These are phyloP conservation scores for Parnassius glacialis DNA, from an alignment of 2,888 invertebrate genomes.

Conservation along the genomic window DNA sequence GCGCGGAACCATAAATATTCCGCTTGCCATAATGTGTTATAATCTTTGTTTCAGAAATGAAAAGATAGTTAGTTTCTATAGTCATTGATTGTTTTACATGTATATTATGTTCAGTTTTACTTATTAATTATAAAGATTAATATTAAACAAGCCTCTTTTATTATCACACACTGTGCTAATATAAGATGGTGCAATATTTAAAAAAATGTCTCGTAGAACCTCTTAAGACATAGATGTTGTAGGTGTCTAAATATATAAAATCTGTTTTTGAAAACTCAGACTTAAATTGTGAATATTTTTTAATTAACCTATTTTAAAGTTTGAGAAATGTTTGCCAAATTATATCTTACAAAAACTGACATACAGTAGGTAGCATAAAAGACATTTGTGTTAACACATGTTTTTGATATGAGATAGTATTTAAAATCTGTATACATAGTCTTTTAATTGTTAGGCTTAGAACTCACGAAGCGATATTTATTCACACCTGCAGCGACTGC, in stretches of 20 bases:
- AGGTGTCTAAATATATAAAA: background rate
- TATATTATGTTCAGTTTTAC: conserved; percentile 5
- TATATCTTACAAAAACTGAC: no score
- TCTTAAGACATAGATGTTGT: conserved; percentile 11
- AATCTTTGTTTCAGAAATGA: conserved; percentile 1
- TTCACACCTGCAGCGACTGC: no score
- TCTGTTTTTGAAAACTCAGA: background rate
- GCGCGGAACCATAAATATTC: conserved; percentile 4
- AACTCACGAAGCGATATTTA: no score
- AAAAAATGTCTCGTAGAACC: background rate
- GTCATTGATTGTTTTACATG: conserved; percentile 14
- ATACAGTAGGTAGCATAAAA: no score
- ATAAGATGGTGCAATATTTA: conserved; percentile 23
- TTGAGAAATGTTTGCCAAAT: no score
- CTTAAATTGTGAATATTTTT: no score
- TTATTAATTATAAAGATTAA: conserved; percentile 2
- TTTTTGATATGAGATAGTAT: no score
- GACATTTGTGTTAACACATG: no score
- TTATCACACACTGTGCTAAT: conserved; percentile 19
- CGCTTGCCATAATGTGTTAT: conserved; percentile 23
- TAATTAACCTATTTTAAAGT: no score
- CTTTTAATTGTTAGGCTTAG: no score
- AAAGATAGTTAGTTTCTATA: conserved; percentile 6
- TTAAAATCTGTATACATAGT: no score
- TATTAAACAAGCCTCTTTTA: conserved; percentile 21